Conservation (phyloP, 2,888 invertebrate species). For the Temnothorax rugatulus region DNA sequence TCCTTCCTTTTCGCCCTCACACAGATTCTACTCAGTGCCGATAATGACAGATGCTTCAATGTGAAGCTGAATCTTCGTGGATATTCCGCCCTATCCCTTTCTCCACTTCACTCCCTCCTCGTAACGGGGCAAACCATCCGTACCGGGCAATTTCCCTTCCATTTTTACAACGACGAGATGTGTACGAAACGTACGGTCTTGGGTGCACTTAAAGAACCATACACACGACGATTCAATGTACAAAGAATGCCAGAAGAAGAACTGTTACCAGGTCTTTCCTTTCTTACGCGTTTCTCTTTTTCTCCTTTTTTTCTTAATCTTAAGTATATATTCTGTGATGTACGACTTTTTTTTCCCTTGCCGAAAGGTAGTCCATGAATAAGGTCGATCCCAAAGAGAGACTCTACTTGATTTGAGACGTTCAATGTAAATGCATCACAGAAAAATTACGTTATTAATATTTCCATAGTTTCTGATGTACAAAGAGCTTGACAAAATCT, state of each 20-base stretch:
- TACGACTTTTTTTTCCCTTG: constrained; percentile 35
- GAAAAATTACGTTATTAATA: constrained; percentile 27
- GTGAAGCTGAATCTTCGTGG: constrained; percentile 72
- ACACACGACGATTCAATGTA: constrained; percentile 49
- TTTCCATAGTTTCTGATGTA: constrained; percentile 6
- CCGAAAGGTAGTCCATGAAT: constrained; percentile 15
- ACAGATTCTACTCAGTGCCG: constrained; percentile 20
- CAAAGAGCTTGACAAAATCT: constrained; percentile 48
- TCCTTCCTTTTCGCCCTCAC: neutral
- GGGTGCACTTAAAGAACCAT: constrained; percentile 31
- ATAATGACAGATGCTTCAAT: constrained; percentile 70
- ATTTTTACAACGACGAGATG: constrained; percentile 34
- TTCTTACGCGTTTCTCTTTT: constrained; percentile 27
- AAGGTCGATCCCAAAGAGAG: constrained; percentile 37
- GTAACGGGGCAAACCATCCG: constrained; percentile 6
- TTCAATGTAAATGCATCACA: constrained; percentile 38
- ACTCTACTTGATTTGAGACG: constrained; percentile 35
- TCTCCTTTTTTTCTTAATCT: constrained; percentile 30
- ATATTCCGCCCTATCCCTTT: constrained; percentile 70
- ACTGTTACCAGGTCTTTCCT: constrained; percentile 53
- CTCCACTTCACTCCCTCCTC: neutral
- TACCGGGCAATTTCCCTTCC: constrained; percentile 41
- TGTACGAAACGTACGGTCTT: constrained; percentile 34
- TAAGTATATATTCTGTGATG: constrained; percentile 46
- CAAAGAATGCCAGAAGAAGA: constrained; percentile 50